Conservation (phyloP, 1,140 invertebrate genomes). For the Schlechtendalia chinensis region DNA sequence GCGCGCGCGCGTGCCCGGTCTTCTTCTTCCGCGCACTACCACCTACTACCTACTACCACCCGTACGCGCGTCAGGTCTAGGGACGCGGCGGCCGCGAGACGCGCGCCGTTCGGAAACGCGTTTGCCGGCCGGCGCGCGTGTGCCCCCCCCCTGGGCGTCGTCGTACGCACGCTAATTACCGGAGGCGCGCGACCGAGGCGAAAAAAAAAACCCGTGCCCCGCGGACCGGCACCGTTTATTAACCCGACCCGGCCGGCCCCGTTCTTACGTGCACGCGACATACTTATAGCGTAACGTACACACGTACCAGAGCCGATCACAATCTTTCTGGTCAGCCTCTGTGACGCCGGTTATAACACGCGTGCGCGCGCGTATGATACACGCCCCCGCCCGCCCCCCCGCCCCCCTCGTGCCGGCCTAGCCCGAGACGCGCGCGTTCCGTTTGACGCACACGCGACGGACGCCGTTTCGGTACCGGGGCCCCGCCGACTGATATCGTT, state of each 20-base stretch:
- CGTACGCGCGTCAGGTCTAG: no score
- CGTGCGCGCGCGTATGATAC: not conserved
- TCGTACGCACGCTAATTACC: conserved; percentile 15
- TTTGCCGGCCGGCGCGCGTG: not conserved
- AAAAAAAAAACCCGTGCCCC: conserved; percentile 43
- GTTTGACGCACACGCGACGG: no score
- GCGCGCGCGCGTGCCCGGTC: conserved; percentile 35
- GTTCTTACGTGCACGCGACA: not conserved
- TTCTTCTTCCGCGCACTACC: no score
- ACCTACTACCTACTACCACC: no score
- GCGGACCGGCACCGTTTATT: conserved; percentile 36
- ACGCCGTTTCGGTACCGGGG: not conserved
- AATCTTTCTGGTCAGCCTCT: conserved; percentile 48
- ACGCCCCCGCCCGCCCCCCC: not conserved
- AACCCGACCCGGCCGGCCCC: not conserved
- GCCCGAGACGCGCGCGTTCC: no score
- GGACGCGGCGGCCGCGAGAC: no score
- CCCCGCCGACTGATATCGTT: no score
- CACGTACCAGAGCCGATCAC: conserved; percentile 10
- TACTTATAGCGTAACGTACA: no score
- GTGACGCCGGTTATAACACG: conserved; percentile 35
- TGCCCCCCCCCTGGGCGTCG: not conserved
- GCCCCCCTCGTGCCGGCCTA: conserved; percentile 11
- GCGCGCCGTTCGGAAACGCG: not conserved
- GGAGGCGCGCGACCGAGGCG: conserved; percentile 46